Base-by-base conservation (phyloP, 2,113 vertebrate genomes). In the Rhadina sibilatrix region DNA sequence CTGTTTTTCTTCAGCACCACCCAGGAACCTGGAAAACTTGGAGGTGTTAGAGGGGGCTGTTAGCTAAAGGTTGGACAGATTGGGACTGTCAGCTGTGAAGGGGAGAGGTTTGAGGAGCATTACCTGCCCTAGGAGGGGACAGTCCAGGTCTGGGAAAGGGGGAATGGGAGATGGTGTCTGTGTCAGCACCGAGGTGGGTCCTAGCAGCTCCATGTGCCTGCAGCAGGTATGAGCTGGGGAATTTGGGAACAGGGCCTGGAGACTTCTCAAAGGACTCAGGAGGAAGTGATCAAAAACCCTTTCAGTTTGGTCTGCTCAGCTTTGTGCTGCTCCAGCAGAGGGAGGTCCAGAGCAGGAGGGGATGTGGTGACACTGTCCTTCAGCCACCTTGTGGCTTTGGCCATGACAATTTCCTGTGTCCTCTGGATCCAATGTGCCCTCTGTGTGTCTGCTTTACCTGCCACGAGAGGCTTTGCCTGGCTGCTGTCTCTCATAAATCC, bases 151-250 rank as follows among this genome's bases (percentile, higher is more conserved):
- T 47, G 78, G 83, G 33, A 8, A 2, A 0, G 60, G 60, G 38
- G 21, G 37, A 49, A 3, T 20, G 37, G 56, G 23, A 57, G 21
- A 17, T 1, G 5, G 30, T 46, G 47, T 31, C 57, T 0, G 0
- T 44, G 52, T 13, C 0, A 7, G 65, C 76, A 7, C 30, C 0
- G 0, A 17, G 40, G 27, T 2, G 3, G n/a, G 35, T 50, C 50
- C 72, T 8, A 11, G 59, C 10, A 5, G 71, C 53, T 86, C 31
- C 22, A 0, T 1, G 10, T 50, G 60, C 24, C 46, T 4, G 6
- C 1, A 10, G 65, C 23, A 18, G n/a, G 14, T n/a, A 2, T 0
- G 1, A 30, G 30, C 24, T 40, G 57, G 59, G 37, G 49, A 31
- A 5, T 71, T 50, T 44, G 25, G 79, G 64, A 69, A 42, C 38